Conservation (phyloP, 1,140 invertebrate genomes). For the Papilio glaucus region DNA sequence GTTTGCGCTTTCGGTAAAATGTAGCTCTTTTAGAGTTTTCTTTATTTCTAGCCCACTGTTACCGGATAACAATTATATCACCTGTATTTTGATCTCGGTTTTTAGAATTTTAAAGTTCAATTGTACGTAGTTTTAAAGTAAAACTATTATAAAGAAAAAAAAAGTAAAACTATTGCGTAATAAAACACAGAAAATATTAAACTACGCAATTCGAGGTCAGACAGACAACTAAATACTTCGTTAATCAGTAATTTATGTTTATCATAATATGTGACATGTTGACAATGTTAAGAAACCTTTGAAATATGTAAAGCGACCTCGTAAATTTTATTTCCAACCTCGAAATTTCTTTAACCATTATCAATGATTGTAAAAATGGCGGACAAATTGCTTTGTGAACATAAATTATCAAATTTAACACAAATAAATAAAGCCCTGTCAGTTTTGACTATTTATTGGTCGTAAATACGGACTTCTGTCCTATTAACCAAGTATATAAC, state of each 20-base stretch:
- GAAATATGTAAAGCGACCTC: neutral
- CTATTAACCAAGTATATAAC: neutral
- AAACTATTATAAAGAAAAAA: too few relatives aligned
- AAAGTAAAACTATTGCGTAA: neutral
- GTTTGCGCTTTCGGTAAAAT: too few relatives aligned
- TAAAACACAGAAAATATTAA: neutral
- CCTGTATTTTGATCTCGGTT: too few relatives aligned
- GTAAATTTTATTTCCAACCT: conserved; percentile 8
- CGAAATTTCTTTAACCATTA: neutral
- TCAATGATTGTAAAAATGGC: neutral
- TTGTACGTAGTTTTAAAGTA: too few relatives aligned
- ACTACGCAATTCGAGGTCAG: neutral
- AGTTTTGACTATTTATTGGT: neutral
- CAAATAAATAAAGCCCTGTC: neutral
- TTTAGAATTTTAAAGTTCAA: too few relatives aligned
- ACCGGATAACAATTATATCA: too few relatives aligned
- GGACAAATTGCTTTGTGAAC: conserved; percentile 8
- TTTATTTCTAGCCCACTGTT: too few relatives aligned
- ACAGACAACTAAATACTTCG: neutral
- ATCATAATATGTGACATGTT: neutral
- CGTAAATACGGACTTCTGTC: conserved; percentile 1
- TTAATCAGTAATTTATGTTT: neutral
- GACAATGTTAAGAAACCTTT: neutral
- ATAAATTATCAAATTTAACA: conserved; percentile 3
- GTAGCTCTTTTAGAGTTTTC: too few relatives aligned